These are phyloP conservation scores for Bradypus variegatus DNA, from an alignment of 2,797 vertebrate genomes.

Conservation along the genomic window DNA sequence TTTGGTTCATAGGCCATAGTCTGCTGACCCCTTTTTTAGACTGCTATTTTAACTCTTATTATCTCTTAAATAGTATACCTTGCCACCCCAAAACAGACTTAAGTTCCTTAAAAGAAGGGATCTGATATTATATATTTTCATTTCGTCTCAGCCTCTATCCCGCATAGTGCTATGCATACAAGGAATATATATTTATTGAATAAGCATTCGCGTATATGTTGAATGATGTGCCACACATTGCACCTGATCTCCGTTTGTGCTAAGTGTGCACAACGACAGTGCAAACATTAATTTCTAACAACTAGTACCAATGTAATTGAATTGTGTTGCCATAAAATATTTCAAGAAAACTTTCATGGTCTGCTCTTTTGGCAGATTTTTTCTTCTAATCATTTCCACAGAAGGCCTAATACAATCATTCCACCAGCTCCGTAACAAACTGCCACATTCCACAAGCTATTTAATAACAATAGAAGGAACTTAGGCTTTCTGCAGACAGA, in stretches of 20 bases:
- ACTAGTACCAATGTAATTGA: slow-evolving; percentile 20
- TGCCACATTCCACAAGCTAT: slow-evolving; percentile 34
- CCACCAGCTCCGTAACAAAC: slow-evolving; percentile 40
- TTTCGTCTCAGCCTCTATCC: background rate
- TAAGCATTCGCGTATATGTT: background rate
- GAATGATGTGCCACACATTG: background rate
- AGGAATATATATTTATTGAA: background rate
- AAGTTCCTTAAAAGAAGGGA: slow-evolving; percentile 13
- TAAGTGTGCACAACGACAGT: background rate
- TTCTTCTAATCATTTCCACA: slow-evolving; percentile 30
- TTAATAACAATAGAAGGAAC: background rate
- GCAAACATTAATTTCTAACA: slow-evolving; percentile 19
- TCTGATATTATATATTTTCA: background rate
- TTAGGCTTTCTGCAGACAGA: background rate
- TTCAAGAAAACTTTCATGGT: slow-evolving; percentile 12
- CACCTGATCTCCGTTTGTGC: background rate
- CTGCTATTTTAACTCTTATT: slow-evolving; percentile 8
- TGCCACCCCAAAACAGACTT: slow-evolving; percentile 20
- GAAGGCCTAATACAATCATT: slow-evolving; percentile 34
- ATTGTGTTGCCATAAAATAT: background rate
- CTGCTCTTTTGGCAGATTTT: slow-evolving; percentile 23
- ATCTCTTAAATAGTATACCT: background rate
- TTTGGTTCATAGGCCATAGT: background rate
- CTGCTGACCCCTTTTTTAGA: background rate
- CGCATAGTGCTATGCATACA: background rate